Evolutionary conservation across 2,888 invertebrate genomes (phyloP), one percentile per base, ranked within the genome.

Genomic region (Drepanosiphum platanoidis): DNA sequence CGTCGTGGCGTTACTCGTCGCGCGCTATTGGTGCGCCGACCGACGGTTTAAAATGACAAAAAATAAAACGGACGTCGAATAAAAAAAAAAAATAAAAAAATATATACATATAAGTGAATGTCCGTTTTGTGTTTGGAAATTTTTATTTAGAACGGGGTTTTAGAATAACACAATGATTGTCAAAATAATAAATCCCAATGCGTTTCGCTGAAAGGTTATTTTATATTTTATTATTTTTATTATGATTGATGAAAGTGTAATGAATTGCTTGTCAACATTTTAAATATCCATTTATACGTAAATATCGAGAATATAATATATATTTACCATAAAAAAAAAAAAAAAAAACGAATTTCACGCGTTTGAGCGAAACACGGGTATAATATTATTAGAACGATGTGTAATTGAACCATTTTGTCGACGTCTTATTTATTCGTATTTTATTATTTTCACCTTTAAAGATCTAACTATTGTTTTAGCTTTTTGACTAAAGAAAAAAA

Each of bases 141-240:
- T 42, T n/a, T n/a, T 72, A 42, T 42, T 42, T 72, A 42, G 71
- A 72, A 72, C 42, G 27, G 15, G 27, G 39, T 42, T n/a, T n/a
- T 72, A 72, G 71, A 72, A 72, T 72, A 72, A 42, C 71, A 42
- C 39, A 42, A 42, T 72, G 71, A 42, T 72, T 42, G 71, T 72
- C 39, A 72, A 72, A 72, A 72, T 27, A 30, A 72, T 72, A 42
- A 72, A 72, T 42, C 39, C 36, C 70, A 70, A 70, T 70, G 36
- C 27, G 36, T 70, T 39, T 70, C 36, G 15, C 39, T 72, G 71
- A 72, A 72, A 42, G 71, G 39, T 42, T 42, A 72, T 72, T 72
- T 72, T 72, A 22, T 42, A 39, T 39, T 71, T n/a, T 71, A 27
- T 42, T 71, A 27, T 22, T 71, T 72, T 72, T 42, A 72, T 72